A percentile compares a stretch with the other conserved stretches of the same genome.
These are phyloP conservation scores for Puffinus mauretanicus DNA, from an alignment of 2,113 vertebrate species.

Conservation along the genomic window DNA sequence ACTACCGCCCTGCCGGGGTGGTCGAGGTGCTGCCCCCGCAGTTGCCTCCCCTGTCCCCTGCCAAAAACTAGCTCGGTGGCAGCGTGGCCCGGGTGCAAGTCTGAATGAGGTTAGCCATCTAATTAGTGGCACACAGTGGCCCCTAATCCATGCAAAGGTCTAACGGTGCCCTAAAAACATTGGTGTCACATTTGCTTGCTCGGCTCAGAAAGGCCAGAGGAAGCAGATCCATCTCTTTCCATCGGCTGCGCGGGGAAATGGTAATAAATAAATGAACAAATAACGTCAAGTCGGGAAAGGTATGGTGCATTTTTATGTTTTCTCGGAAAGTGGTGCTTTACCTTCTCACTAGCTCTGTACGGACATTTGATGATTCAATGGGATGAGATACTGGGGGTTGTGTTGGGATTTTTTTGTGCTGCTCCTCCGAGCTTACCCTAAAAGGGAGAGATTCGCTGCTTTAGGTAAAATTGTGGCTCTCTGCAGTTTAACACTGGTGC, in stretches of 20 bases:
- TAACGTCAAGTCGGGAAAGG: background rate
- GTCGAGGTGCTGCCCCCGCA: background rate
- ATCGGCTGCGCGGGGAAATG: rapidly evolving
- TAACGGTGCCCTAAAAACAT: background rate
- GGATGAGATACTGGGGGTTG: background rate
- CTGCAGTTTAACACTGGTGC: background rate
- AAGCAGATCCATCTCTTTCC: background rate
- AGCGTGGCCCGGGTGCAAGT: background rate
- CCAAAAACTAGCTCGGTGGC: background rate
- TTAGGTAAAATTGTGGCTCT: background rate
- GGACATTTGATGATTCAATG: background rate
- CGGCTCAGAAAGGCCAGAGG: background rate
- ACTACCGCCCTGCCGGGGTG: rapidly evolving
- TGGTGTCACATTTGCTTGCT: background rate
- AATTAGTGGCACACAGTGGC: background rate
- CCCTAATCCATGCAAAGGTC: background rate
- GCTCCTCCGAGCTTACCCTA: background rate
- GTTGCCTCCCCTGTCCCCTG: background rate
- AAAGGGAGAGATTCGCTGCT: background rate
- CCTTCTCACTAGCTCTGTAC: background rate
- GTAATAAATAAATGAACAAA: background rate
- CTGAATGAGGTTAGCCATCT: background rate
- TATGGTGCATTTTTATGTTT: background rate
- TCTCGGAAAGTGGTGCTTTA: background rate
- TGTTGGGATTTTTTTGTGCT: background rate